phyloP scores from a whole-genome alignment of 92 coral and sea anemone genomes.

The Actinernus sp. region DNA sequence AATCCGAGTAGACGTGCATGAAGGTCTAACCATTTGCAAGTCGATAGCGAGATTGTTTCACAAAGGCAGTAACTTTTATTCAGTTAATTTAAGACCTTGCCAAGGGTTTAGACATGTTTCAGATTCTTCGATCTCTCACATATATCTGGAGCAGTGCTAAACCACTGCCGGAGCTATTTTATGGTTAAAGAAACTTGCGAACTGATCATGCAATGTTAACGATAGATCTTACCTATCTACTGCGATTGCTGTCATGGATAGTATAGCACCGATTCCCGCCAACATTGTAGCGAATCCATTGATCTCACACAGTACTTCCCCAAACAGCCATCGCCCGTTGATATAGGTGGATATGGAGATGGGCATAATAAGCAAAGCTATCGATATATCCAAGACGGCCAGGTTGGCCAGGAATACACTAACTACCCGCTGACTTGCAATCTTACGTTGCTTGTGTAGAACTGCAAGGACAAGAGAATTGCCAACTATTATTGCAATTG shows the following conservation, averaged over 20 bases:
- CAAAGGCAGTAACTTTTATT: too few relatives aligned
- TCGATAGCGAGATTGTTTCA: too few relatives aligned
- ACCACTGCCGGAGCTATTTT: too few relatives aligned
- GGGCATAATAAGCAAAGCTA: conserved; percentile 66
- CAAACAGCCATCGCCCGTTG: conserved; percentile 47
- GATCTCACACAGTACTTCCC: conserved; percentile 50
- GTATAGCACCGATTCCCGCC: conserved; percentile 69
- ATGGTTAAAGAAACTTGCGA: too few relatives aligned
- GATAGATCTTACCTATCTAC: conserved; percentile 65
- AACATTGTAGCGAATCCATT: conserved; percentile 79
- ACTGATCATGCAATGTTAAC: too few relatives aligned
- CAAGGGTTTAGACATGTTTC: too few relatives aligned
- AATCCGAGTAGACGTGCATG: too few relatives aligned
- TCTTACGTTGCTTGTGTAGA: conserved; percentile 64
- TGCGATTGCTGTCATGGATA: conserved; percentile 75
- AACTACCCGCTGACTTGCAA: conserved; percentile 59
- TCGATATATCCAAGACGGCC: conserved; percentile 61
- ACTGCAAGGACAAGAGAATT: conserved; percentile 59
- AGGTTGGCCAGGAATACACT: conserved; percentile 70
- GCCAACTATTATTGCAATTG: conserved; percentile 53
- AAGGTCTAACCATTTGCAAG: too few relatives aligned
- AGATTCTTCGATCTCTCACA: too few relatives aligned
- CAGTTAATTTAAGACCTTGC: too few relatives aligned
- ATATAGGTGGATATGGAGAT: conserved; percentile 54
- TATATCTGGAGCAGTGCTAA: too few relatives aligned